phyloP scores from a whole-genome alignment of 1,140 invertebrate species.

The Trichonephila inaurata region DNA sequence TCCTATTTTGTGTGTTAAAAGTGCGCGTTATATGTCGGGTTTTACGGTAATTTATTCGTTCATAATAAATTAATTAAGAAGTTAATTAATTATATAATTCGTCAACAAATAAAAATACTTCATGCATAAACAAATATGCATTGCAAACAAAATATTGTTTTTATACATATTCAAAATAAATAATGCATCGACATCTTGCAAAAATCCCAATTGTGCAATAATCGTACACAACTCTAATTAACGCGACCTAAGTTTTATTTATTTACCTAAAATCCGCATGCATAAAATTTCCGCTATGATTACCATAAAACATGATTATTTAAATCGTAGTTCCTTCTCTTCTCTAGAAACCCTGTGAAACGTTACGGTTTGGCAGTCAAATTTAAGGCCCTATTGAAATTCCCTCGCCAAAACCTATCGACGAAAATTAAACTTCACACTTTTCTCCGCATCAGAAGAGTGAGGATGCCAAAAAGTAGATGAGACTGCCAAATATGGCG shows the following conservation, averaged over 20 bases:
- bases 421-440: constrained; percentile 29
- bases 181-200: too few species aligned
- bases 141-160: too few species aligned
- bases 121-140: too few species aligned
- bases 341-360: constrained; percentile 11
- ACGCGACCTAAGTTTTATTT: not conserved
- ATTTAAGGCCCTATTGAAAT: constrained; percentile 28
- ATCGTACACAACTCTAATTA: not conserved
- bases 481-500: not conserved
- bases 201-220: not conserved
- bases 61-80: too few species aligned
- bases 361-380: not conserved
- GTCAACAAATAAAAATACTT: too few species aligned
- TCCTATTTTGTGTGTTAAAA: too few species aligned
- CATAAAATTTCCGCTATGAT: constrained; percentile 7
- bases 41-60: too few species aligned
- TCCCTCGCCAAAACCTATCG: not conserved
- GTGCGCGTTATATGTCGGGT: too few species aligned
- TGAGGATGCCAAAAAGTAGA: not conserved
- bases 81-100: too few species aligned
- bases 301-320: constrained; percentile 39
- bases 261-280: not conserved
- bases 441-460: not conserved
- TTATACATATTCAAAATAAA: too few species aligned
- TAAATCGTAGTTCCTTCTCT: not conserved